Base-by-base conservation (phyloP, 2,888 invertebrate genomes). In the Rhagonycha lutea region DNA sequence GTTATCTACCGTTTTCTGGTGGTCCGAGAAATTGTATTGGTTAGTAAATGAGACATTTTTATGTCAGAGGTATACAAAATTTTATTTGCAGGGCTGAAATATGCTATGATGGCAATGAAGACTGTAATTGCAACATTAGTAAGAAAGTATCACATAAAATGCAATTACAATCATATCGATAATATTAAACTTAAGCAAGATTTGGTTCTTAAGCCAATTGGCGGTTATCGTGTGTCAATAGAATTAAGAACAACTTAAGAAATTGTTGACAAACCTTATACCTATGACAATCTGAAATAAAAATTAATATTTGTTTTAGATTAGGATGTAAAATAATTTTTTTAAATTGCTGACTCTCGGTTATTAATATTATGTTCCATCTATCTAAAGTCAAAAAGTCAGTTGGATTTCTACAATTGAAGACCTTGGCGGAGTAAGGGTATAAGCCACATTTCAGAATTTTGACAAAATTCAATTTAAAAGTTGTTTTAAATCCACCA, bases 61-160 rank as follows among this genome's bases (percentile, higher is more conserved):
- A 12, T 24, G 12, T 18, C 3, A 0, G 4, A 3, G 4, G 24
- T 1, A 3, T 65, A 4, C 5, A 24, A 4, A 26, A 7, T 65
- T 65, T 14, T 24, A 1, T 63, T 63, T 12, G 7, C 7, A 65
- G 63, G 69, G n/a, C 11, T 47, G 3, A 69, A 69, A 61, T 69
- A 69, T 12, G 69, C 69, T 9, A 69, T 69, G 69, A 69, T 69
- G 69, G 69, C 69, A 0, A 69, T 69, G 69, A 69, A 69, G 24
- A 4, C 69, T 5, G 28, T 69, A 12, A 47, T 47, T 61, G 69
- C 69, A 1, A 69, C 69, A 10, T 18, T 69, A 2, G n/a, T 69
- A 32, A 18, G 69, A 18, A 29, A 61, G 4, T 69, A 69, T 14
- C n/a, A 23, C 3, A 23, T 68, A 23, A 23, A 12, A n/a, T 24